Conservation (phyloP, 2,888 invertebrate genomes). For the Nowickia ferox region DNA sequence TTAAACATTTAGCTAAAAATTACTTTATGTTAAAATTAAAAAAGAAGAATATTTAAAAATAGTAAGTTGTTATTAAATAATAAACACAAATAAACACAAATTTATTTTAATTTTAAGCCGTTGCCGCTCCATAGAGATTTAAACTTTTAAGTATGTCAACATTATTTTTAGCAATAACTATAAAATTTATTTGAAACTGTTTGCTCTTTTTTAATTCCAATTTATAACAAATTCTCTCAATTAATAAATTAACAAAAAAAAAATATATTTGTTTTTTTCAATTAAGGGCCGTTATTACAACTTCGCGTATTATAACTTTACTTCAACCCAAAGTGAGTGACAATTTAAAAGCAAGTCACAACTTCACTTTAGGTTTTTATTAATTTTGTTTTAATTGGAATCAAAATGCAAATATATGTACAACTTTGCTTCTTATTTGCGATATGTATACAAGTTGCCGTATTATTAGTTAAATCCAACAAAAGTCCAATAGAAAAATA, state of each 20-base stretch:
- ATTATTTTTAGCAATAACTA: neutral
- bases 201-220: neutral
- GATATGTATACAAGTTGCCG: too few species aligned
- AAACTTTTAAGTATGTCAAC: neutral
- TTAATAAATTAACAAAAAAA: slow-evolving; percentile 2
- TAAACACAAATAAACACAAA: neutral
- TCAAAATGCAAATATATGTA: neutral
- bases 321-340: too few species aligned
- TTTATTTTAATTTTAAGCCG: neutral
- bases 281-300: too few species aligned
- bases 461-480: too few species aligned
- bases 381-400: too few species aligned
- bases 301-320: too few species aligned
- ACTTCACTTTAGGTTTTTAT: too few species aligned
- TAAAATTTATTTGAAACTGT: neutral
- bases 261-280: neutral
- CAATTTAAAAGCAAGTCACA: too few species aligned
- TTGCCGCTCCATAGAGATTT: neutral
- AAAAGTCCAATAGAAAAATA: too few species aligned
- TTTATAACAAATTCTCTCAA: neutral
- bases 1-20: slow-evolving; percentile 63
- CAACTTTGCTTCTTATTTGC: neutral
- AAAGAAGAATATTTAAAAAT: slow-evolving; percentile 19
- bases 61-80: neutral
- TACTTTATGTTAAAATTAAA: slow-evolving; percentile 1